These are phyloP conservation scores for Canis aureus DNA, from an alignment of 2,113 vertebrate species.

Conservation along the genomic window DNA sequence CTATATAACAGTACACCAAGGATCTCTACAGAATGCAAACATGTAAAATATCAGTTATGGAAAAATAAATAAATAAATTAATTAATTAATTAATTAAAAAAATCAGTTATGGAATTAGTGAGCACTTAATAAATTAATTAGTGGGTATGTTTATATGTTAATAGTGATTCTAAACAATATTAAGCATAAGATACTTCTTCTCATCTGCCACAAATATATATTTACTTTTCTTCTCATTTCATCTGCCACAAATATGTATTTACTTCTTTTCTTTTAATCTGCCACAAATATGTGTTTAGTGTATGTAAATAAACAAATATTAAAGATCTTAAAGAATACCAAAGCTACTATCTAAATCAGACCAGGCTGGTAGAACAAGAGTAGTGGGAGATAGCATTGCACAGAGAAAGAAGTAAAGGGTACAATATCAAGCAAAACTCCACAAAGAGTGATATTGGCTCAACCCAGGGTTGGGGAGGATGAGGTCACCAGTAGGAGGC, in stretches of 20 bases:
- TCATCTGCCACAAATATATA: too few relatives aligned
- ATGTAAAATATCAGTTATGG: neutral
- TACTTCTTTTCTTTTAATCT: neutral
- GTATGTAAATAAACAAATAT: neutral
- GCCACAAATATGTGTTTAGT: neutral
- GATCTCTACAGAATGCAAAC: neutral
- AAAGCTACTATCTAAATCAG: neutral
- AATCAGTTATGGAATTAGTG: conserved; percentile 64
- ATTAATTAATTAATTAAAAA: too few relatives aligned
- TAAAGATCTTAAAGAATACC: conserved; percentile 30
- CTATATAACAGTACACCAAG: neutral
- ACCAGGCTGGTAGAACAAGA: neutral
- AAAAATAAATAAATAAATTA: too few relatives aligned
- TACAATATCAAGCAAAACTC: neutral
- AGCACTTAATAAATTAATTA: conserved; percentile 46
- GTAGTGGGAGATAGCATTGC: neutral
- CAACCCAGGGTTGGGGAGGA: neutral
- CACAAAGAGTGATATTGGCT: neutral
- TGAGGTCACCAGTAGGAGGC: too few relatives aligned
- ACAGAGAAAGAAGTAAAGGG: neutral
- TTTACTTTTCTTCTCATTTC: too few relatives aligned
- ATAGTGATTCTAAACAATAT: neutral
- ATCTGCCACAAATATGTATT: too few relatives aligned
- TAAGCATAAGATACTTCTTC: neutral
- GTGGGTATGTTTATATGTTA: neutral